Conservation (phyloP, 2,888 invertebrate species). For the Netelia fuscicornis region DNA sequence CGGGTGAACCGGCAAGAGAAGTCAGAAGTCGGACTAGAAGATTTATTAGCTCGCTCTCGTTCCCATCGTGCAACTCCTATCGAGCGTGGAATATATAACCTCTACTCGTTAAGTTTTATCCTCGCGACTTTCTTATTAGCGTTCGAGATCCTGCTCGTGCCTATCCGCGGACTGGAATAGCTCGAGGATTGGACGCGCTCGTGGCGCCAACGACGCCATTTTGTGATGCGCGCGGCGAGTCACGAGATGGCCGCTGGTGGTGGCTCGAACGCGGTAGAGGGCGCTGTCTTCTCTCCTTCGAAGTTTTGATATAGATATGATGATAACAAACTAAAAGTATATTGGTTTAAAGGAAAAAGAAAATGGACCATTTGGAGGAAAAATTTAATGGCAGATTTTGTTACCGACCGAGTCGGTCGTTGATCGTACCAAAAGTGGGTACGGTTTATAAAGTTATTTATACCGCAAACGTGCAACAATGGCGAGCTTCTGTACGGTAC, state of each 20-base stretch:
- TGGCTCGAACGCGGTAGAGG: too few relatives aligned
- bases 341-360: too few relatives aligned
- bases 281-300: too few relatives aligned
- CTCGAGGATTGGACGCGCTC: background rate
- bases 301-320: too few relatives aligned
- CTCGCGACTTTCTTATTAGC: constrained; percentile 27
- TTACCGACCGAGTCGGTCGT: background rate
- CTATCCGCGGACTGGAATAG: background rate
- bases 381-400: background rate
- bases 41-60: constrained; percentile 43
- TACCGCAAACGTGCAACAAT: background rate
- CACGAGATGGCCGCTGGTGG: too few relatives aligned
- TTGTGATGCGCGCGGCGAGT: too few relatives aligned
- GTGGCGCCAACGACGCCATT: too few relatives aligned
- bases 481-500: background rate
- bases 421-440: background rate
- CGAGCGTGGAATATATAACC: constrained; percentile 1
- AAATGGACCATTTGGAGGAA: too few relatives aligned
- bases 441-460: background rate
- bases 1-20: background rate
- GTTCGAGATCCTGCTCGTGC: background rate
- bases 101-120: constrained; percentile 23
- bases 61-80: constrained; percentile 18
- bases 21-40: constrained; percentile 16
- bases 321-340: too few relatives aligned